Conservation (phyloP, 2,797 vertebrate genomes). For the Lagorchestes hirsutus region DNA sequence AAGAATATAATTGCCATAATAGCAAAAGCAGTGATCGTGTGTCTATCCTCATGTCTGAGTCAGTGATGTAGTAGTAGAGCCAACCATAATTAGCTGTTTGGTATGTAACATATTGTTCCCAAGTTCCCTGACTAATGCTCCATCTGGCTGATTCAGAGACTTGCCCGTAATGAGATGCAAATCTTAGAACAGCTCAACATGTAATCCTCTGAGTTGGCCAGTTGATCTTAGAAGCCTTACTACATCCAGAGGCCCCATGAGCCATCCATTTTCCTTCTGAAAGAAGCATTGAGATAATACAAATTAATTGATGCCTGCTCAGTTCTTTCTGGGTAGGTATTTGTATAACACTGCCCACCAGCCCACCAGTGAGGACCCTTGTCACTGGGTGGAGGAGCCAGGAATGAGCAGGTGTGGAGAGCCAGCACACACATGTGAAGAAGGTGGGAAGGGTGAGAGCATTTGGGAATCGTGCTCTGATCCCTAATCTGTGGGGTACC, state of each 20-base stretch:
- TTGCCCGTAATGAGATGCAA: not conserved
- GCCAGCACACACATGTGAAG: not conserved
- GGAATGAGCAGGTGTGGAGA: not conserved
- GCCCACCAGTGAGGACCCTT: not conserved
- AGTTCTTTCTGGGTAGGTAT: not conserved
- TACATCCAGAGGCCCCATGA: not conserved
- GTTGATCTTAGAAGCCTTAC: not conserved
- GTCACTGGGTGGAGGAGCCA: not conserved
- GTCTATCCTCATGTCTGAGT: not conserved
- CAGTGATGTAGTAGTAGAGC: not conserved
- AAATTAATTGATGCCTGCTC: not conserved
- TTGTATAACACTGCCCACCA: not conserved
- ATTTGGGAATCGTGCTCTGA: accelerated
- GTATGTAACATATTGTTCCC: slow-evolving; percentile 27
- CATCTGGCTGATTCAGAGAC: slow-evolving; percentile 18
- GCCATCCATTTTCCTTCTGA: not conserved
- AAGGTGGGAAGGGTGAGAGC: not conserved
- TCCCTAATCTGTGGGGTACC: accelerated
- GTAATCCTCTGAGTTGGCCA: not conserved
- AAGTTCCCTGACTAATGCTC: slow-evolving; percentile 9
- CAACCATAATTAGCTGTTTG: slow-evolving; percentile 13
- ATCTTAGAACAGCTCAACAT: not conserved
- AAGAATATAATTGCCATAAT: not conserved
- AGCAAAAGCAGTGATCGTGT: not conserved
- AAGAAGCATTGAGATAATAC: not conserved